Conservation (phyloP, 2,113 vertebrate genomes). For the Cinclus cinclus region DNA sequence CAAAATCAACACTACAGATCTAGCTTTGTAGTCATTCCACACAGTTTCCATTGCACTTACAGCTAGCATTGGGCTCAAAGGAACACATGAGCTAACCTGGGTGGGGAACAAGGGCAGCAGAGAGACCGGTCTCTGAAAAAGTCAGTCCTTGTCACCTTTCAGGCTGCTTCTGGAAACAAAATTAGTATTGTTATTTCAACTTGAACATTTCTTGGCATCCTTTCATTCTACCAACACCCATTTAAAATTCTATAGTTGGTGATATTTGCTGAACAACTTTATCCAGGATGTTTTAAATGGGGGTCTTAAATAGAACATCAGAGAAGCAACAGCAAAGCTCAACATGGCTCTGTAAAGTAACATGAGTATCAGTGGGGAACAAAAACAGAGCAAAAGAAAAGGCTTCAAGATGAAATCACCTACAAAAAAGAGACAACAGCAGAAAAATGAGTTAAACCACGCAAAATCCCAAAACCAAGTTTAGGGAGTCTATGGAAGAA, state of each 20-base stretch:
- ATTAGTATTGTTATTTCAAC: neutral
- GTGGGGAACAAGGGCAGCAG: conserved; percentile 21
- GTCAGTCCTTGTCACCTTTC: conserved; percentile 39
- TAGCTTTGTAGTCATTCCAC: neutral
- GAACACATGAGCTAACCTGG: neutral
- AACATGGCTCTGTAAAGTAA: neutral
- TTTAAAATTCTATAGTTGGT: neutral
- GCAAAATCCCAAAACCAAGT: neutral
- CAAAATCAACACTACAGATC: neutral
- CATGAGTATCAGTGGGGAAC: neutral
- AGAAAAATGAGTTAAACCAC: neutral
- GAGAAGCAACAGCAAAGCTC: neutral
- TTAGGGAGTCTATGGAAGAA: neutral
- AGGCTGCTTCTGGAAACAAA: conserved; percentile 36
- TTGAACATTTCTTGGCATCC: neutral
- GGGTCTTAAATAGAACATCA: neutral
- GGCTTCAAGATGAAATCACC: neutral
- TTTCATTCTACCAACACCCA: neutral
- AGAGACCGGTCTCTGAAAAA: neutral
- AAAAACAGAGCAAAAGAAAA: neutral
- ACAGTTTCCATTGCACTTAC: neutral
- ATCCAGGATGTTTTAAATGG: neutral
- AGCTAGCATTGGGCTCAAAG: neutral
- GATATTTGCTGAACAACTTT: neutral
- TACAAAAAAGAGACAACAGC: neutral